Conservation (phyloP, 1,140 invertebrate species). For the Lordiphosa stackelbergi region DNA sequence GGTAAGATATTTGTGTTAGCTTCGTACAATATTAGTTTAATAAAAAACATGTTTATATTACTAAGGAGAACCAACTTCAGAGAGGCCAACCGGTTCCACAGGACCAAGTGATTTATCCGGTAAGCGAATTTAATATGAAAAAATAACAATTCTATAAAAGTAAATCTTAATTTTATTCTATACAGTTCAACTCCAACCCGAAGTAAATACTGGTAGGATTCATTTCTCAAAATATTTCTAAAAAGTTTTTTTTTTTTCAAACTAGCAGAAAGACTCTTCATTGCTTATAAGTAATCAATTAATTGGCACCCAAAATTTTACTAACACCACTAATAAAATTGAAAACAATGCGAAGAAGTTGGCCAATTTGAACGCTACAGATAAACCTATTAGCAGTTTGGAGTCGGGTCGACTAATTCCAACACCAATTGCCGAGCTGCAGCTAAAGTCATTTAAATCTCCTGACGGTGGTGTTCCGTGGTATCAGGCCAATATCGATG, state of each 20-base stretch:
- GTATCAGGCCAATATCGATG: slow-evolving; percentile 29
- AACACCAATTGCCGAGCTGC: slow-evolving; percentile 54
- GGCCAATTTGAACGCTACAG: slow-evolving; percentile 26
- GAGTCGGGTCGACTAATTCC: slow-evolving; percentile 41
- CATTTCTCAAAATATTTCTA: slow-evolving; percentile 17
- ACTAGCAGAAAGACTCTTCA: slow-evolving; percentile 61
- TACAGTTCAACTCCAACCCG: not conserved
- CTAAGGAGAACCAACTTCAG: too few species aligned
- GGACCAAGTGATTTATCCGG: too few species aligned
- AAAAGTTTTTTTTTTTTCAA: slow-evolving; percentile 53
- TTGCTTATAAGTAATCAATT: slow-evolving; percentile 55
- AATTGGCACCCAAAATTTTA: slow-evolving; percentile 59
- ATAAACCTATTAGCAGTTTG: slow-evolving; percentile 36
- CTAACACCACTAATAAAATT: slow-evolving; percentile 31
- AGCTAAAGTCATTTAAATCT: slow-evolving; percentile 55
- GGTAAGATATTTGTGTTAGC: too few species aligned
- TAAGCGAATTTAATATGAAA: too few species aligned
- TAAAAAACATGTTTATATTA: too few species aligned
- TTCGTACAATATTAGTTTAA: too few species aligned
- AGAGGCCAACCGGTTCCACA: too few species aligned
- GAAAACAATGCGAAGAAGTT: slow-evolving; percentile 45
- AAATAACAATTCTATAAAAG: too few species aligned
- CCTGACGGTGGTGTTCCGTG: slow-evolving; percentile 35
- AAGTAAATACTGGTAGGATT: slow-evolving; percentile 63
- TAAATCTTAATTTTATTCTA: too few species aligned